phyloP scores from a whole-genome alignment of 2,888 invertebrate genomes.

The Drosophila nr. medialis region DNA sequence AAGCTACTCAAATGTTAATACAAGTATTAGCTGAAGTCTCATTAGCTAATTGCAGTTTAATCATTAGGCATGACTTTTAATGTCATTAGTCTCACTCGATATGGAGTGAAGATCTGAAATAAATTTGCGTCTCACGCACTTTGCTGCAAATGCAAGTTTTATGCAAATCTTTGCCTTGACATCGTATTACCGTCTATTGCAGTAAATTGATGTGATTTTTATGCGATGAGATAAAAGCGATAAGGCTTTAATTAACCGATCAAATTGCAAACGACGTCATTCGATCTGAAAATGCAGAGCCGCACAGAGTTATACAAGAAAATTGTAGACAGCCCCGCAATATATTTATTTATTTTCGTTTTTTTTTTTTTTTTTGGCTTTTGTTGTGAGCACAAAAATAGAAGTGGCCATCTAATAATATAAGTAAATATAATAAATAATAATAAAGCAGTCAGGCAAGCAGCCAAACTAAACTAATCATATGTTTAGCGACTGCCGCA shows the following conservation, averaged over 20 bases:
- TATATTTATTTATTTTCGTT: not conserved
- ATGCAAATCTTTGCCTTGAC: constrained; percentile 76
- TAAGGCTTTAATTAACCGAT: constrained; percentile 75
- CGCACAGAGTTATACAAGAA: constrained; percentile 11
- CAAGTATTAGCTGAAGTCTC: not conserved
- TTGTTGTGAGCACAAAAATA: constrained; percentile 57
- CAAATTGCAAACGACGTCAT: constrained; percentile 21
- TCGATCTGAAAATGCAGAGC: constrained; percentile 17
- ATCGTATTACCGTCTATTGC: constrained; percentile 60
- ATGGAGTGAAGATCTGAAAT: not conserved
- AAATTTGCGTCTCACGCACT: constrained; percentile 47
- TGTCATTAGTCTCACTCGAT: constrained; percentile 17
- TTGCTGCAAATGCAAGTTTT: constrained; percentile 59
- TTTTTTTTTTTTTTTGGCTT: not conserved
- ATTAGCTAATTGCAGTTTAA: constrained; percentile 20
- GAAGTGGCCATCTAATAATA: constrained; percentile 73
- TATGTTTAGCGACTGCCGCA: constrained; percentile 57
- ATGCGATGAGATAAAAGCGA: constrained; percentile 57
- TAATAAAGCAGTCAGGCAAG: constrained; percentile 62
- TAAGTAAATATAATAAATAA: constrained; percentile 78
- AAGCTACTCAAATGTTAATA: not conserved
- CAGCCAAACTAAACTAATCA: constrained; percentile 73
- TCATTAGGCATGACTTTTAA: constrained; percentile 15
- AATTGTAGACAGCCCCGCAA: not conserved
- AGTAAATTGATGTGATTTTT: constrained; percentile 77